These are phyloP conservation scores for Festucalex cinctus DNA, from an alignment of 2,113 vertebrate genomes.

Conservation along the genomic window DNA sequence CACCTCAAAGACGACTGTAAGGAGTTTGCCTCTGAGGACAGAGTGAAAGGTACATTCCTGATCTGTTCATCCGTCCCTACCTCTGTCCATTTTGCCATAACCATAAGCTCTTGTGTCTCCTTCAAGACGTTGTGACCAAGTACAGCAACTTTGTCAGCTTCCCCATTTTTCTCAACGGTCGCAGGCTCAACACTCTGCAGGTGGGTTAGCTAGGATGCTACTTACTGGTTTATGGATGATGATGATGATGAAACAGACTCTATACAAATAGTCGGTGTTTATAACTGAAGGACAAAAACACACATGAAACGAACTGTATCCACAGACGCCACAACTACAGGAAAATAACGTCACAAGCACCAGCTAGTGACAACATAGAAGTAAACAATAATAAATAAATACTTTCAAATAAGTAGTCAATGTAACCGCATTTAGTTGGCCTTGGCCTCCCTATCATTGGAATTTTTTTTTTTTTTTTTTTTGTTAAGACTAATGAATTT, in stretches of 20 bases:
- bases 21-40: slow-evolving; percentile 86
- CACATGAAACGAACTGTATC: too few relatives aligned
- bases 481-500: too few relatives aligned
- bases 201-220: slow-evolving; percentile 60
- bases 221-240: not conserved
- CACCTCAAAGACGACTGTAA: slow-evolving; percentile 90
- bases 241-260: not conserved
- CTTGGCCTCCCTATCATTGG: too few relatives aligned
- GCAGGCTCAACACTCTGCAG: slow-evolving; percentile 88
- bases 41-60: slow-evolving; percentile 80
- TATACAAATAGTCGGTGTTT: too few relatives aligned
- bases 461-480: too few relatives aligned
- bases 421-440: too few relatives aligned
- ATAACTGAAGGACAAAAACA: too few relatives aligned
- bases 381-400: too few relatives aligned
- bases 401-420: too few relatives aligned
- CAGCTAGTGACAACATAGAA: too few relatives aligned
- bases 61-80: accelerated
- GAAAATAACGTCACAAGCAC: too few relatives aligned
- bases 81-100: not conserved
- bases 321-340: too few relatives aligned
- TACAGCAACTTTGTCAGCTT: slow-evolving; percentile 99
- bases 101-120: slow-evolving; percentile 7
- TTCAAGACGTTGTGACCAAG: slow-evolving; percentile 89
- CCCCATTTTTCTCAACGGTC: slow-evolving; percentile 90